A percentile compares a stretch with the other conserved stretches of the same genome.
phyloP scores from a whole-genome alignment of 64 coral and sea anemone genomes.

The Pocillopora verrucosa region DNA sequence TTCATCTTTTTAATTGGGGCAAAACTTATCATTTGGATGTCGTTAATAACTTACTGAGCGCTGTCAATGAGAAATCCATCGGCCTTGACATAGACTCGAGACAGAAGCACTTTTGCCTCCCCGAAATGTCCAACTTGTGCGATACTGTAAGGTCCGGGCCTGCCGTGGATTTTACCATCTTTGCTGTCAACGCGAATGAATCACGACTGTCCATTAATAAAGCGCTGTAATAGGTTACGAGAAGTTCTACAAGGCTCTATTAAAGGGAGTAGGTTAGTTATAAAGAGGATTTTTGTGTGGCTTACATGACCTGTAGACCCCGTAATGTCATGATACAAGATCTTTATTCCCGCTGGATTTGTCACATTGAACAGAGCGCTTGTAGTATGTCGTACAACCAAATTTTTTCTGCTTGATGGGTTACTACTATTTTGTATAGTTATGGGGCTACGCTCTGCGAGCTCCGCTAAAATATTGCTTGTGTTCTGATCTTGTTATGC shows the following conservation, averaged over 20 bases:
- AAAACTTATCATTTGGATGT: constrained; percentile 46
- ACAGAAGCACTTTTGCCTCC: constrained; percentile 54
- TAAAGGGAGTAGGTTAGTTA: constrained; percentile 20
- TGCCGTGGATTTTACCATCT: constrained; percentile 44
- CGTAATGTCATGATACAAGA: too few relatives aligned
- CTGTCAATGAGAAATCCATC: neutral
- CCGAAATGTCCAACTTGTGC: constrained; percentile 45
- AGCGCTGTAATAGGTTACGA: constrained; percentile 60
- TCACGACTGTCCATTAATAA: constrained; percentile 48
- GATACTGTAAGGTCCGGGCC: neutral
- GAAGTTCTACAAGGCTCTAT: constrained; percentile 56
- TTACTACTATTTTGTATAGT: too few relatives aligned
- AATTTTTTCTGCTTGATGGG: too few relatives aligned
- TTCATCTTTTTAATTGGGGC: constrained; percentile 72
- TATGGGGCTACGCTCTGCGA: too few relatives aligned
- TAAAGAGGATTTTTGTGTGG: too few relatives aligned
- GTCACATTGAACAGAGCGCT: too few relatives aligned
- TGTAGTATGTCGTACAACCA: too few relatives aligned
- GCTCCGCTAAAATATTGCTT: too few relatives aligned
- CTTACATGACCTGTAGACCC: too few relatives aligned
- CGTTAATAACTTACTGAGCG: constrained; percentile 8
- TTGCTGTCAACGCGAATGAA: constrained; percentile 73
- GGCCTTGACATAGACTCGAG: neutral
- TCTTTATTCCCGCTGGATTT: too few relatives aligned
- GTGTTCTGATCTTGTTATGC: too few relatives aligned